Conservation (phyloP, 2,888 invertebrate species). For the Hypselothyrea guttata region DNA sequence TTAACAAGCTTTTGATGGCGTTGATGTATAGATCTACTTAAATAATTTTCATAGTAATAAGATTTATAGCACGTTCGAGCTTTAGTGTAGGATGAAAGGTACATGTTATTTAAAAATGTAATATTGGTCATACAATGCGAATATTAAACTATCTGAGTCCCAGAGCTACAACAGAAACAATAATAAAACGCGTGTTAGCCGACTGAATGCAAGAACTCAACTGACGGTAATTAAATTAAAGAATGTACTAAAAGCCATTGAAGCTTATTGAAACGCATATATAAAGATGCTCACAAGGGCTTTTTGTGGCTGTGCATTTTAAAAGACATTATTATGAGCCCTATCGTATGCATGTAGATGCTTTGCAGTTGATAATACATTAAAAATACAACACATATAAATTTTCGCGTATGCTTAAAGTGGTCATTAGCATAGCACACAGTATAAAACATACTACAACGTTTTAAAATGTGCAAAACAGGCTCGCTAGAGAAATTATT, state of each 20-base stretch:
- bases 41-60: slow-evolving; percentile 17
- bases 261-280: slow-evolving; percentile 38
- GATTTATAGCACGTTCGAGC: slow-evolving; percentile 34
- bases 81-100: slow-evolving; percentile 28
- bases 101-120: slow-evolving; percentile 39
- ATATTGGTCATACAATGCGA: too few relatives aligned
- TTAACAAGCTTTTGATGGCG: slow-evolving; percentile 12
- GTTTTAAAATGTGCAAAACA: too few relatives aligned
- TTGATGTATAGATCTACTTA: slow-evolving; percentile 19
- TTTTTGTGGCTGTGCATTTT: too few relatives aligned
- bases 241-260: slow-evolving; percentile 41
- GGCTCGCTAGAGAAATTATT: too few relatives aligned
- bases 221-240: slow-evolving; percentile 53
- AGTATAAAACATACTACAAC: too few relatives aligned
- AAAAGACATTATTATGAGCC: not conserved
- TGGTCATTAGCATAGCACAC: too few relatives aligned
- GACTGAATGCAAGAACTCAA: slow-evolving; percentile 45
- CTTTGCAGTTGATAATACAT: slow-evolving; percentile 47
- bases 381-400: too few relatives aligned
- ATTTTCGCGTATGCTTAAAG: too few relatives aligned
- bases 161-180: not conserved
- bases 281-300: not conserved
- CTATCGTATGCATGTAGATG: slow-evolving; percentile 31
- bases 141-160: too few relatives aligned
- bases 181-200: slow-evolving; percentile 32